phyloP scores from a whole-genome alignment of 1,140 invertebrate genomes.

The Neocloeon triangulifer region DNA sequence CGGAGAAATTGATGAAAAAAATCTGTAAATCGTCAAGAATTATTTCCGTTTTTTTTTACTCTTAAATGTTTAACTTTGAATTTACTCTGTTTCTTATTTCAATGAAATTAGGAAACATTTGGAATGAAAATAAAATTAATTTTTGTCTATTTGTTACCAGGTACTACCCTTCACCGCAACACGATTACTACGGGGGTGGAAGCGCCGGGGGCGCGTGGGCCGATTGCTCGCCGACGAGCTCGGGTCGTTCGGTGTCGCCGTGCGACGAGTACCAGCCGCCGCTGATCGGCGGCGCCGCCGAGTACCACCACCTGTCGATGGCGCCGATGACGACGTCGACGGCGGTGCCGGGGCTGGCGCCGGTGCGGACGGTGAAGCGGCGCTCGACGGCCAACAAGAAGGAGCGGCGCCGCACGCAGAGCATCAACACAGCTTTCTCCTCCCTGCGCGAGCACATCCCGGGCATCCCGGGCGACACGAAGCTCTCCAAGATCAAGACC shows the following conservation, averaged over 20 bases:
- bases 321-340: neutral
- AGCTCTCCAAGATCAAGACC: slow-evolving; percentile 83
- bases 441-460: slow-evolving; percentile 83
- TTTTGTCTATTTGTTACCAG: too few relatives aligned
- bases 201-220: too few relatives aligned
- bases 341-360: neutral
- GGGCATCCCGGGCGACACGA: slow-evolving; percentile 86
- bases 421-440: slow-evolving; percentile 86
- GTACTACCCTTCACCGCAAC: too few relatives aligned
- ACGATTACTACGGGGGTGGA: too few relatives aligned
- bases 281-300: neutral
- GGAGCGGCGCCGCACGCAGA: slow-evolving; percentile 68
- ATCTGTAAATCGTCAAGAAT: too few relatives aligned
- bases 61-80: too few relatives aligned
- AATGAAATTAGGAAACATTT: too few relatives aligned
- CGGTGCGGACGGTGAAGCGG: slow-evolving; percentile 37
- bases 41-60: too few relatives aligned
- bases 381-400: slow-evolving; percentile 80
- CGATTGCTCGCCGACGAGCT: too few relatives aligned
- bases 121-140: too few relatives aligned
- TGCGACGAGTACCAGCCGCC: neutral
- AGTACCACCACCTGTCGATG: neutral
- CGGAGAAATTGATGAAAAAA: too few relatives aligned
- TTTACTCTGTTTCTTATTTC: too few relatives aligned
- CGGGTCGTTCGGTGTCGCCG: neutral